Conservation (phyloP, 1,140 invertebrate species). For the Hyposmocoma kahamanoa region DNA sequence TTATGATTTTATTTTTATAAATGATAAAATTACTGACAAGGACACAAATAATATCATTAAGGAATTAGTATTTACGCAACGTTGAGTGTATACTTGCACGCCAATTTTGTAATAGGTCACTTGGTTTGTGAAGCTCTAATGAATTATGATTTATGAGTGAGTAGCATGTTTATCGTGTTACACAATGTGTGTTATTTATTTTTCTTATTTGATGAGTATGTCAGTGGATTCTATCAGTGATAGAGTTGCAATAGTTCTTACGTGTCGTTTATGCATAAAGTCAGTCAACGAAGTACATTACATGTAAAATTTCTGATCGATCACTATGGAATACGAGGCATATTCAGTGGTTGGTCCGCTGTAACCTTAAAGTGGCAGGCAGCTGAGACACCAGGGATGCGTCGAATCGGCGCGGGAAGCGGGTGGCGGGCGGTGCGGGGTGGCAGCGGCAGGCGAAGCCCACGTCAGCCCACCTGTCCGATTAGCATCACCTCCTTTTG, state of each 20-base stretch:
- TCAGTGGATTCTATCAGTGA: conserved; percentile 11
- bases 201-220: conserved; percentile 25
- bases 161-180: conserved; percentile 9
- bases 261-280: neutral
- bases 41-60: too few species aligned
- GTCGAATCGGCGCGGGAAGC: too few species aligned
- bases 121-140: conserved; percentile 23
- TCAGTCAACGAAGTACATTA: conserved; percentile 5
- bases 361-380: too few species aligned
- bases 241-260: neutral
- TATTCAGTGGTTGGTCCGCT: conserved; percentile 18
- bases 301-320: conserved; percentile 30
- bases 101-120: conserved; percentile 31
- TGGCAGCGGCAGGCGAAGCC: conserved; percentile 15
- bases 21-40: conserved; percentile 2
- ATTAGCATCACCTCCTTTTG: conserved; percentile 61
- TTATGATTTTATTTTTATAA: conserved; percentile 1
- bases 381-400: too few species aligned
- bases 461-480: conserved; percentile 62
- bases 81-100: neutral
- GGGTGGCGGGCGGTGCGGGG: conserved; percentile 5
- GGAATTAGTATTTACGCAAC: too few species aligned
- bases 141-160: conserved; percentile 36
- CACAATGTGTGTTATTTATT: conserved; percentile 22
- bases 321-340: conserved; percentile 26